Evolutionary conservation across 2,888 invertebrate genomes (phyloP), one percentile per base, ranked within the genome.

Genomic region (Xestia xanthographa): DNA sequence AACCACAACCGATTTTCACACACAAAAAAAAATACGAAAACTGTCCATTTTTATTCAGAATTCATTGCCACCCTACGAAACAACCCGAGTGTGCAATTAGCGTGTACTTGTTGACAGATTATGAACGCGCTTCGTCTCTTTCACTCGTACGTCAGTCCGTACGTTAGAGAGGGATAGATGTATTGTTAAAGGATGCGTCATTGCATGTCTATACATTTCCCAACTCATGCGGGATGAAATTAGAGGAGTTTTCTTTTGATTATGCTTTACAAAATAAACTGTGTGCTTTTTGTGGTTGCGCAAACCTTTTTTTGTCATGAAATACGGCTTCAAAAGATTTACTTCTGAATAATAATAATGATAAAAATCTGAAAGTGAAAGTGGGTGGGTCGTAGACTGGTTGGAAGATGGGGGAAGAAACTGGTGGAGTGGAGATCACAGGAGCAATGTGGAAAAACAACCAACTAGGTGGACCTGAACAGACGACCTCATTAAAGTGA

Each of bases 51-150:
- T 53, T 34, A 72, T 81, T 41, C 48, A 26, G 9, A 60, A 56
- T 2, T 66, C 38, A 75, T 87, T 50, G 81, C 34, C 84, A 87
- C 85, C 79, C 81, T 71, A 90, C 72, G 22, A 77, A 85, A 83
- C 88, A 87, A 90, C 84, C 87, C 89, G 91, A 92, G 93, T 90
- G 90, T 92, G 92, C 94, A 94, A 94, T 94, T 94, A 94, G 92
- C 90, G 92, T 90, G 86, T 90, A 91, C 93, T 93, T 93, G 93
- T 94, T 93, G 92, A 92, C 93, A 92, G 92, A 94, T 92, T 92
- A 92, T 91, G 87, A 88, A 86, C 68, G 77, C 82, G 67, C 53
- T 79, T 34, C 66, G 26, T 92, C 91, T 87, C 88, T 77, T 74
- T 91, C 86, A 29, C 80, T 73, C 89, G 5, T 58, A 50, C n/a